Evolutionary conservation across 2,113 vertebrate species (phyloP).

Genomic region (Laticauda laticaudata): DNA sequence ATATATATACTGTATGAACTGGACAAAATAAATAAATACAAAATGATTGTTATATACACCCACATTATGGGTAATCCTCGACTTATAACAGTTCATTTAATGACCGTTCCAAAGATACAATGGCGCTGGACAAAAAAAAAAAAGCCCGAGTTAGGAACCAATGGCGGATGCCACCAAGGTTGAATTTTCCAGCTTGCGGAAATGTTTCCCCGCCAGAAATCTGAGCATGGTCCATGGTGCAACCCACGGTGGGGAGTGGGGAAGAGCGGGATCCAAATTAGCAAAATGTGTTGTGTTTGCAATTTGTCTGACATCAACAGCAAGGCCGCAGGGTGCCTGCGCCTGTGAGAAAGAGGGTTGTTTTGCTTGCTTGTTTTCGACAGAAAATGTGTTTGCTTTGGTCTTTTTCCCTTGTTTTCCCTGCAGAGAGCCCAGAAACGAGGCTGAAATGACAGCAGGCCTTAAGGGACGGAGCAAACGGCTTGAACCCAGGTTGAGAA

Average conservation of each 20-base stretch:
- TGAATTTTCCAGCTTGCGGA: neutral
- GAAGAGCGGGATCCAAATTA: neutral
- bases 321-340: neutral
- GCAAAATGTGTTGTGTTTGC: neutral
- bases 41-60: too few relatives aligned
- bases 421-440: neutral
- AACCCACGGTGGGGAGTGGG: accelerated
- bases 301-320: neutral
- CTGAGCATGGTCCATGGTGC: neutral
- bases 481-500: neutral
- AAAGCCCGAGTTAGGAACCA: too few relatives aligned
- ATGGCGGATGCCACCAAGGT: too few relatives aligned
- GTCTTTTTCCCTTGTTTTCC: neutral
- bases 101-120: too few relatives aligned
- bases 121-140: too few relatives aligned
- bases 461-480: neutral
- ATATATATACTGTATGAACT: too few relatives aligned
- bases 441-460: neutral
- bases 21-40: too few relatives aligned
- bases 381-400: neutral
- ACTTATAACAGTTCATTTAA: too few relatives aligned
- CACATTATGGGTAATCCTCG: too few relatives aligned
- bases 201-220: neutral
- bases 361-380: neutral
- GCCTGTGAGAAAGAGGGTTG: neutral